Evolutionary conservation across 2,797 vertebrate genomes (phyloP).

Genomic region (Ctenosaura bakeri): DNA sequence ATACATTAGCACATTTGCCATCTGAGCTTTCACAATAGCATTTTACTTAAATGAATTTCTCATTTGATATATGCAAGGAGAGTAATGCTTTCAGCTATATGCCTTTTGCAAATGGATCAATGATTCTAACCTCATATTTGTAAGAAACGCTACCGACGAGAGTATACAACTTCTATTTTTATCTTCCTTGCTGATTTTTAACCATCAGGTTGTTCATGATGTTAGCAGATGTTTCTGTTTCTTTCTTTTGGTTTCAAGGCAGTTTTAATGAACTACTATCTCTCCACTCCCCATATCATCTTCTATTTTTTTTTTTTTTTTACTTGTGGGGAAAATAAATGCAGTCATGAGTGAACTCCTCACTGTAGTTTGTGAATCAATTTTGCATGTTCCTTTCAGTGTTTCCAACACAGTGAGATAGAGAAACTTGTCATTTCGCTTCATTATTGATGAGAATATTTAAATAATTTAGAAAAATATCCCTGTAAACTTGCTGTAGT

Average conservation of each 20-base stretch:
- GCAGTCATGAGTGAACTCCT: slow-evolving; percentile 52
- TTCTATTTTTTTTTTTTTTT: no score
- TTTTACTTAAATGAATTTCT: slow-evolving; percentile 14
- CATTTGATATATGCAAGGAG: not conserved
- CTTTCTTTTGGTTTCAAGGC: slow-evolving; percentile 45
- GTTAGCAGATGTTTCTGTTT: slow-evolving; percentile 57
- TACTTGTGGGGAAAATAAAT: slow-evolving; percentile 38
- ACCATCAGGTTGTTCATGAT: slow-evolving; percentile 30
- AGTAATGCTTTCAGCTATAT: slow-evolving; percentile 14
- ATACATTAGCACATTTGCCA: not conserved
- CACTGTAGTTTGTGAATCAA: slow-evolving; percentile 61
- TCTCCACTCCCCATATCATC: slow-evolving; percentile 4
- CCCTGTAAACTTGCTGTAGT: no score
- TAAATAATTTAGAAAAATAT: not conserved
- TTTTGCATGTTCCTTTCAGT: slow-evolving; percentile 56
- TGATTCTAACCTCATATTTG: slow-evolving; percentile 1
- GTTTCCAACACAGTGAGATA: slow-evolving; percentile 52
- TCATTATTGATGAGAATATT: not conserved
- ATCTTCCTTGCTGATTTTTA: not conserved
- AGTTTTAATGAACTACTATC: slow-evolving; percentile 49
- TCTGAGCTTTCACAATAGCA: not conserved
- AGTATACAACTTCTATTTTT: slow-evolving; percentile 36
- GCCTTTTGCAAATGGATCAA: slow-evolving; percentile 20
- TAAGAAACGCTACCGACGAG: slow-evolving; percentile 27
- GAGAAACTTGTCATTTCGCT: no score